Evolutionary conservation across 2,888 invertebrate genomes (phyloP).

Genomic region (Drosophila mimica): DNA sequence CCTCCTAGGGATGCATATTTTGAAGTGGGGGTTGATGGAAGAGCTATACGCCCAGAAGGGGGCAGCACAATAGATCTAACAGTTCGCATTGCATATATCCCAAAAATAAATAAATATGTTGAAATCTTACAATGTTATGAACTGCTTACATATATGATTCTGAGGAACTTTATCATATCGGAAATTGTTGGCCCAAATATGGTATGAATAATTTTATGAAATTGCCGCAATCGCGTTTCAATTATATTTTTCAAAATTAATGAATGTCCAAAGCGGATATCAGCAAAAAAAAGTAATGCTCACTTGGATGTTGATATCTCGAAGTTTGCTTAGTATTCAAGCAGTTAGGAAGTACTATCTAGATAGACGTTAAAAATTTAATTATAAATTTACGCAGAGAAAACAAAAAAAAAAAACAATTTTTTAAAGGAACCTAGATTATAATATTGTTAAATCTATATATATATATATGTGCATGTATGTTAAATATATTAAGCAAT

Average conservation of each 20-base stretch:
- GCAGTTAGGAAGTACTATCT: slow-evolving; percentile 29
- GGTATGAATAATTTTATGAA: slow-evolving; percentile 40
- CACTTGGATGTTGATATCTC: slow-evolving; percentile 9
- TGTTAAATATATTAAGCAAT: slow-evolving; percentile 26
- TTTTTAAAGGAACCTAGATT: slow-evolving; percentile 10
- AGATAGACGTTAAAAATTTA: slow-evolving; percentile 35
- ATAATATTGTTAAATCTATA: slow-evolving; percentile 26
- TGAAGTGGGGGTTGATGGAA: background rate
- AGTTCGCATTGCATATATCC: background rate
- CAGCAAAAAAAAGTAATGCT: slow-evolving; percentile 9
- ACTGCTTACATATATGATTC: background rate
- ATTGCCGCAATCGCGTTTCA: slow-evolving; percentile 42
- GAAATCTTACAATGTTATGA: background rate
- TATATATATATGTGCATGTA: background rate
- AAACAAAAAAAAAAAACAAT: slow-evolving; percentile 11
- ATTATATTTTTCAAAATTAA: slow-evolving; percentile 53
- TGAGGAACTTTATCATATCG: slow-evolving; percentile 10
- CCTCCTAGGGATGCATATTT: background rate
- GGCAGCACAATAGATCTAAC: background rate
- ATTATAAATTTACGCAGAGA: slow-evolving; percentile 36
- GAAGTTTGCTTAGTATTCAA: slow-evolving; percentile 6
- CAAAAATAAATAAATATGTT: background rate
- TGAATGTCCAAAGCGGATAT: slow-evolving; percentile 63
- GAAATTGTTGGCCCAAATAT: slow-evolving; percentile 7
- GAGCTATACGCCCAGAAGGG: background rate